These are phyloP conservation scores for Calephelis nemesis DNA, from an alignment of 1,140 invertebrate species.

Conservation along the genomic window DNA sequence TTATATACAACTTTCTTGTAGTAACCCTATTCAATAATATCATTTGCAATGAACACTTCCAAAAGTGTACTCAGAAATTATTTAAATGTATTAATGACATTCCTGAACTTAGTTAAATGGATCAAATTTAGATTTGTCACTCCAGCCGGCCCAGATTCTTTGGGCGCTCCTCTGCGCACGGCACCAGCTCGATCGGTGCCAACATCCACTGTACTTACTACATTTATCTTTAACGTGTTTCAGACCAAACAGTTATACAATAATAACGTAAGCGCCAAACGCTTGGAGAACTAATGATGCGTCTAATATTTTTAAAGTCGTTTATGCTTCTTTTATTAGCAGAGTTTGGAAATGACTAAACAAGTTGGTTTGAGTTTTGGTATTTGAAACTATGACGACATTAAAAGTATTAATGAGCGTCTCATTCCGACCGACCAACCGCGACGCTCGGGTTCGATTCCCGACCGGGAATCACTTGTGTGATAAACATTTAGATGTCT, in stretches of 20 bases:
- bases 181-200: conserved; percentile 62
- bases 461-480: too few species aligned
- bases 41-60: neutral
- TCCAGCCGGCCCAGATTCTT: conserved; percentile 74
- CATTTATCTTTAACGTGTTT: conserved; percentile 54
- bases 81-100: conserved; percentile 43
- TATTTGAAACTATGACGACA: too few species aligned
- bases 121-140: conserved; percentile 77
- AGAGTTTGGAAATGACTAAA: neutral
- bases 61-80: neutral
- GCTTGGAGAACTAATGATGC: conserved; percentile 12
- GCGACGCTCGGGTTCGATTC: too few species aligned
- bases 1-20: neutral
- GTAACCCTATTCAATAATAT: neutral
- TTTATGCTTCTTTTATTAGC: conserved; percentile 2
- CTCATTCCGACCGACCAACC: too few species aligned
- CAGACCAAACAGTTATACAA: conserved; percentile 44
- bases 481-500: too few species aligned
- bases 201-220: conserved; percentile 61
- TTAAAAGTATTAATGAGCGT: neutral
- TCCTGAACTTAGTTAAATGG: conserved; percentile 62
- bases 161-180: conserved; percentile 66
- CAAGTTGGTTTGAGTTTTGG: neutral
- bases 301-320: conserved; percentile 7
- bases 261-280: conserved; percentile 14